phyloP scores from a whole-genome alignment of 2,797 vertebrate genomes.

The Rhinoraja longicauda region DNA sequence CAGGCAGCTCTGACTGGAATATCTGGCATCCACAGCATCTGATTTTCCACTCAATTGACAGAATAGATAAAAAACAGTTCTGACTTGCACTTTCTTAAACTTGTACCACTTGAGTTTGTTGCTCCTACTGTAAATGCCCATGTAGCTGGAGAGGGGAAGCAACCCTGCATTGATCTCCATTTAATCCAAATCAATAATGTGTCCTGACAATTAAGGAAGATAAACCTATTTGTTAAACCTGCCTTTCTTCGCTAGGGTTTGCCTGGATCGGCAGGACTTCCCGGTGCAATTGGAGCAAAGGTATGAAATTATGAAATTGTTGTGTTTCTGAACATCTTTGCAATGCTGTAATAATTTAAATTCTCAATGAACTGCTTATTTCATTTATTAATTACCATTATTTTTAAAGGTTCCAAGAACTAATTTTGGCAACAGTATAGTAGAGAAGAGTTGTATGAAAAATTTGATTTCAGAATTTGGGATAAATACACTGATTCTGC shows the following conservation, averaged over 20 bases:
- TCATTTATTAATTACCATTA: neutral
- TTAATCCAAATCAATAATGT: neutral
- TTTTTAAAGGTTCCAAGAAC: neutral
- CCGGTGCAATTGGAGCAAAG: conserved; percentile 78
- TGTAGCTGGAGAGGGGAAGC: neutral
- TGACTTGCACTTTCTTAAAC: neutral
- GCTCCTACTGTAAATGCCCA: neutral
- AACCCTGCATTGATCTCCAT: neutral
- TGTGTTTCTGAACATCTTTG: neutral
- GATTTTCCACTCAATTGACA: neutral
- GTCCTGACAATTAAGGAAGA: neutral
- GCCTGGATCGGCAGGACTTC: conserved; percentile 75
- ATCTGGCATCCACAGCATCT: neutral
- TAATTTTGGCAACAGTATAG: neutral
- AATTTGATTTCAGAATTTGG: neutral
- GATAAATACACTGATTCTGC: neutral
- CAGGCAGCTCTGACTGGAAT: neutral
- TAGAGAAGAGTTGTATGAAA: neutral
- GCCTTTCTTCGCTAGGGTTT: conserved; percentile 66
- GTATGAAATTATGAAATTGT: conserved; percentile 56
- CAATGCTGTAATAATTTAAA: neutral
- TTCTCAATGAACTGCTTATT: neutral
- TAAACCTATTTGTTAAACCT: neutral
- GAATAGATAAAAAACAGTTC: neutral
- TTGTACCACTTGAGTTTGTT: neutral